Percentiles rank a stretch among this genome's conserved stretches.
These are phyloP conservation scores for Molorchus minor DNA, from an alignment of 2,888 invertebrate genomes.

Conservation along the genomic window DNA sequence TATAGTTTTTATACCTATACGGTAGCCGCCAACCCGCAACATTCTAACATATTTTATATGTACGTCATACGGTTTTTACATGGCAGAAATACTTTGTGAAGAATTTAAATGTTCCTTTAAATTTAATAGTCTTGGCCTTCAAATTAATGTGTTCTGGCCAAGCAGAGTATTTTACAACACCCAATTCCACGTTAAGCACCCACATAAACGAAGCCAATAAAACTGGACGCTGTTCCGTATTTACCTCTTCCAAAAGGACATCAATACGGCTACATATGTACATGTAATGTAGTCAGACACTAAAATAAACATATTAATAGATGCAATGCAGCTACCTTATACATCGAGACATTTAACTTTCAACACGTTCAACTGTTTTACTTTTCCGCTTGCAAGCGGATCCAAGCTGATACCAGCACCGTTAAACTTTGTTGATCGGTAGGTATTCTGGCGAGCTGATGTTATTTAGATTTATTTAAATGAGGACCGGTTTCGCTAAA, in stretches of 20 bases:
- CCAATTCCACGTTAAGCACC: too few species aligned
- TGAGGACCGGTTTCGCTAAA: slow-evolving; percentile 21
- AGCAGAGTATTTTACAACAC: too few species aligned
- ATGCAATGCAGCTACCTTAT: neutral
- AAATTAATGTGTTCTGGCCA: too few species aligned
- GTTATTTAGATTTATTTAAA: slow-evolving; percentile 27
- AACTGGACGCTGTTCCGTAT: neutral
- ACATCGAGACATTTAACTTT: neutral
- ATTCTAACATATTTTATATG: too few species aligned
- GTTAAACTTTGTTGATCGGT: neutral
- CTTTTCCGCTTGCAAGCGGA: slow-evolving; percentile 9
- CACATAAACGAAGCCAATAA: neutral
- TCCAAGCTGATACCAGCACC: slow-evolving; percentile 2
- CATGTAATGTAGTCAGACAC: neutral
- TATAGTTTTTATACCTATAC: too few species aligned
- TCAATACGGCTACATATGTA: neutral
- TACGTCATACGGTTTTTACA: too few species aligned
- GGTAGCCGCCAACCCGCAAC: too few species aligned
- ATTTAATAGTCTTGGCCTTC: too few species aligned
- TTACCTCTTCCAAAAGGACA: neutral
- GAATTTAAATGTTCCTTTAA: too few species aligned
- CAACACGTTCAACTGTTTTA: slow-evolving; percentile 13
- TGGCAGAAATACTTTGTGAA: too few species aligned
- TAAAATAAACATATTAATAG: neutral
- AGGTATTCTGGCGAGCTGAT: neutral